These are phyloP conservation scores for Ptyas mucosa DNA, from an alignment of 2,113 vertebrate species.

Conservation along the genomic window DNA sequence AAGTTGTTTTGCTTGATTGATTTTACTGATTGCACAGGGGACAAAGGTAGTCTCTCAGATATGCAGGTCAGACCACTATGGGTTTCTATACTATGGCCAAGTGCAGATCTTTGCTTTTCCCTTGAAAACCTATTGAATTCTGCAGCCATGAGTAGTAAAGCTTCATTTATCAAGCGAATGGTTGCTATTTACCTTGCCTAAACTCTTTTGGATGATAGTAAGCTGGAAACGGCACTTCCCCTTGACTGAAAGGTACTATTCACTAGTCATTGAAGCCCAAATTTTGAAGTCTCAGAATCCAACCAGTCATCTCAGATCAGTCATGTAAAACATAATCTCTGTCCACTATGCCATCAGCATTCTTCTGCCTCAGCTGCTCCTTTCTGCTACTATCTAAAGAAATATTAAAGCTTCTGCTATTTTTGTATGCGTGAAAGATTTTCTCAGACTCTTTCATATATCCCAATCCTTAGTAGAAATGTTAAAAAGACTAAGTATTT, in stretches of 20 bases:
- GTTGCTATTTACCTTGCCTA: neutral
- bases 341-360: neutral
- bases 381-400: neutral
- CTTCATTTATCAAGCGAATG: slow-evolving; percentile 3
- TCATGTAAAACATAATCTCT: neutral
- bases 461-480: neutral
- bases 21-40: slow-evolving; percentile 16
- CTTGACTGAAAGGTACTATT: neutral
- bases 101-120: neutral
- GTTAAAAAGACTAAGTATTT: neutral
- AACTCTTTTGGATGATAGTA: neutral
- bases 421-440: neutral
- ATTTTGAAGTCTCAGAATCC: neutral
- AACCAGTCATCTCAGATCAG: neutral
- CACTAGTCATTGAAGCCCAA: neutral
- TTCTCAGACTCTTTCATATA: neutral
- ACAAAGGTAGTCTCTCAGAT: neutral
- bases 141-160: slow-evolving; percentile 5
- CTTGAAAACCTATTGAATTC: slow-evolving; percentile 16
- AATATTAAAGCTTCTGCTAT: neutral
- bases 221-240: neutral
- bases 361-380: neutral
- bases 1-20: neutral
- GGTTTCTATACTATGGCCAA: slow-evolving; percentile 6
- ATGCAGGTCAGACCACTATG: neutral